Base-by-base conservation (phyloP, 2,888 invertebrate genomes). In the Choreutis nemorana region DNA sequence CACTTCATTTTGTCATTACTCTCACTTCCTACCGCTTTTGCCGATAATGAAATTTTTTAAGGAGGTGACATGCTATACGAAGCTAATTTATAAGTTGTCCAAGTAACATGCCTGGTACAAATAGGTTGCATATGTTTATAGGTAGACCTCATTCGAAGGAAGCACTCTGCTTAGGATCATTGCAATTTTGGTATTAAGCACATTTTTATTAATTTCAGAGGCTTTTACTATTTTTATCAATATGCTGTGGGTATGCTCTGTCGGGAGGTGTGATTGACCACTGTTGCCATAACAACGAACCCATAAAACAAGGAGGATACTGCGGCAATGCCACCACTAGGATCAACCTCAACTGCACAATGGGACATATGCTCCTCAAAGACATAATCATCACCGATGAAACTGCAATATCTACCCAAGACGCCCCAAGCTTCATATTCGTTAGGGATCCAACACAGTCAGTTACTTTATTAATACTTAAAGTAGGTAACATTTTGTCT, bases 401-500 rank as follows among this genome's bases (percentile, higher is more conserved):
- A n/a, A 49, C 59, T 31, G 71, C 66, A 36, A 48, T 78, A 2
- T 62, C 64, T 11, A 73, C 77, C 1, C 36, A 42, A 18, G 77
- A 78, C 33, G 37, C 71, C 0, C 71, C 73, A 0, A 45, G 41
- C 5, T 70, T 49, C 30, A 44, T 64, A 2, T 67, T 72, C 30
- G 67, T 56, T 4, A 65, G 71, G 35, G 66, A 78, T 36, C 63
- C 72, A 5, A 41, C 37, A 2, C 44, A 55, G 77, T 77, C 34
- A 50, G 60, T 52, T 9, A 3, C 13, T n/a, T 14, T 10, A 2
- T n/a, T n/a, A n/a, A n/a, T n/a, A n/a, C n/a, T n/a, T n/a, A n/a
- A n/a, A n/a, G n/a, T n/a, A n/a, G n/a, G n/a, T n/a, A n/a, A n/a
- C n/a, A 11, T 27, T 30, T 5, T 10, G 31, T 26, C 12, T n/a